Percentiles rank a stretch among this genome's conserved stretches.
phyloP scores from a whole-genome alignment of 2,797 vertebrate genomes.

The Valencia hispanica region DNA sequence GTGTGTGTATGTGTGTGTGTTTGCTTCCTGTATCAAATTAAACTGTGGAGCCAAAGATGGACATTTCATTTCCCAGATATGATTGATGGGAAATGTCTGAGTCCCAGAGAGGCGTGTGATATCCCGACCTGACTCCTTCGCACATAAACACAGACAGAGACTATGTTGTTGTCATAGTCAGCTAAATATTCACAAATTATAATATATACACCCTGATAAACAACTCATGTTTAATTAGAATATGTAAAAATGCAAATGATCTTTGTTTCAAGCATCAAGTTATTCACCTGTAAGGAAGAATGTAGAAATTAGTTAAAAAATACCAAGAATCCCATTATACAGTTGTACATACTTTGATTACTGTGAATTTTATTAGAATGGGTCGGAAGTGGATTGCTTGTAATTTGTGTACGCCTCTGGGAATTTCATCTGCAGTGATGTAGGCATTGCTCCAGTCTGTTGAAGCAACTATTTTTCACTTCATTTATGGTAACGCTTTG shows the following conservation, averaged over 20 bases:
- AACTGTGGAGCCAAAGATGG: conserved; percentile 50
- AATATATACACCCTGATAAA: neutral
- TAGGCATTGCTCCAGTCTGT: neutral
- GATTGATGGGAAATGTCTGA: conserved; percentile 67
- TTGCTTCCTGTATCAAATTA: conserved; percentile 49
- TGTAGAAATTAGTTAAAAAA: neutral
- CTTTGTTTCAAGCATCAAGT: neutral
- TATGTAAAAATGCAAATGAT: neutral
- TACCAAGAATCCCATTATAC: neutral
- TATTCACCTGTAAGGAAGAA: neutral
- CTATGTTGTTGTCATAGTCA: neutral
- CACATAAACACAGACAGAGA: neutral
- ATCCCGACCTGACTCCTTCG: neutral
- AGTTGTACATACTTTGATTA: neutral
- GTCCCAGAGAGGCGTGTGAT: conserved; percentile 43
- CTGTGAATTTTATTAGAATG: neutral
- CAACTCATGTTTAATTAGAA: neutral
- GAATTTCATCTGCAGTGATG: neutral
- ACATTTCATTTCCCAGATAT: conserved; percentile 70
- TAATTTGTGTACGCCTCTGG: neutral
- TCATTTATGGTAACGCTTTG: neutral
- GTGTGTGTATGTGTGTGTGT: conserved; percentile 24
- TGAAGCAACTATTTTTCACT: neutral
- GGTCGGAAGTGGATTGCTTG: neutral
- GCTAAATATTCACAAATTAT: neutral